Conservation (phyloP, 2,113 vertebrate genomes). For the Ceyx margarethae region DNA sequence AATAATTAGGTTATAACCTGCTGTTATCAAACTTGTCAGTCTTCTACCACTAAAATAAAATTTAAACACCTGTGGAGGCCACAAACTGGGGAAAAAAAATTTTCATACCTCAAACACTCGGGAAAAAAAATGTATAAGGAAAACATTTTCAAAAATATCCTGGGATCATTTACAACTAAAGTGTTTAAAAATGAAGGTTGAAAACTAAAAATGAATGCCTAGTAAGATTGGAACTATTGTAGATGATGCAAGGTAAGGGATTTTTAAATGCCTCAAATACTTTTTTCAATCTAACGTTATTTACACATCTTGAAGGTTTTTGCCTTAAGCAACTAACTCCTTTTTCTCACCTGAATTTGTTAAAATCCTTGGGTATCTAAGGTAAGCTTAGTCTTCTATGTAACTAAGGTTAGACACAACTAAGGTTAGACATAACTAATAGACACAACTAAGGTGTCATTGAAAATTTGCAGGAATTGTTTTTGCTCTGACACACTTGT, state of each 20-base stretch:
- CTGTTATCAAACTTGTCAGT: slow-evolving; percentile 3
- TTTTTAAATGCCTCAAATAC: neutral
- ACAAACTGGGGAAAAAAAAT: neutral
- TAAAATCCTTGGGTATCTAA: neutral
- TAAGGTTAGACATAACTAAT: no score
- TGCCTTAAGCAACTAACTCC: neutral
- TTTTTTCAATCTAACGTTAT: neutral
- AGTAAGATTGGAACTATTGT: neutral
- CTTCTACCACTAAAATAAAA: neutral
- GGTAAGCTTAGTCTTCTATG: neutral
- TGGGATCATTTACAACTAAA: neutral
- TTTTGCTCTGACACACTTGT: neutral
- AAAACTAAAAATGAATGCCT: neutral
- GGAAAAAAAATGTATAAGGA: neutral
- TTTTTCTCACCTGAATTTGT: neutral
- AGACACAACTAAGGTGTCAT: neutral
- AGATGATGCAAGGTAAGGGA: neutral
- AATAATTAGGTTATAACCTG: slow-evolving; percentile 38
- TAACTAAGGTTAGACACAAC: neutral
- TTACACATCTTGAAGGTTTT: neutral
- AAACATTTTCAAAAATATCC: neutral
- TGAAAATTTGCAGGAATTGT: neutral
- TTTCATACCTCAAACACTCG: neutral
- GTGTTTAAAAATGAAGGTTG: neutral
- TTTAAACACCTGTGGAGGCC: neutral